Base-by-base conservation (phyloP, 2,113 vertebrate genomes). In the Otis tarda region DNA sequence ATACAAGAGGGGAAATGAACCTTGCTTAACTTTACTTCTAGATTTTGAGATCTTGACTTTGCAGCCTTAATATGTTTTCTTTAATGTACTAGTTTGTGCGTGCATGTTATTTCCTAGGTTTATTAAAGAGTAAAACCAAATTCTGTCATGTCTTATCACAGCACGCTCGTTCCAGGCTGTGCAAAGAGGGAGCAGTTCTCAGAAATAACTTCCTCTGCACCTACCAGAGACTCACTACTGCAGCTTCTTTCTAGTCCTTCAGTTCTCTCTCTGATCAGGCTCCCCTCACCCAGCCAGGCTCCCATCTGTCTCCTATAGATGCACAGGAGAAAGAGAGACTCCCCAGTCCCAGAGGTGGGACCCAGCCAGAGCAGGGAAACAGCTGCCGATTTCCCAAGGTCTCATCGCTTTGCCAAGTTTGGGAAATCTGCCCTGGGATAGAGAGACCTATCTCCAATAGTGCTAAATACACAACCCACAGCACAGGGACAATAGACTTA, bases 1-100 rank as follows among this genome's bases (percentile, higher is more conserved):
- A 83, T 76, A 83, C 87, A 79, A 79, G 75, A 79, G 87, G 67
- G 84, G 87, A 96, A 94, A 94, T 96, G 85, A 91, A 76, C 3
- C 45, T 76, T 93, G 87, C 88, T 47, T 70, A 87, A 80, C 89
- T 90, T 90, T 76, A 61, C 71, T 84, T 71, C 55, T 13, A 23
- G 65, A 71, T 75, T 60, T 53, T 75, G 11, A 90, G 89, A 59
- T 83, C 83, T 49, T 43, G 35, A 47, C 73, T 94, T 87, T 49
- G 61, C 93, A 89, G 86, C 35, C 23, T 28, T 35, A 10, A 33
- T 63, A 7, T 9, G 49, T 63, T 93, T 76, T 41, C 55, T 77
- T 80, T 19, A 31, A 39, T 7, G 68, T 8, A 43, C 41, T 43
- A 61, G 70, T 30, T 39, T 37, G 27, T 8, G 14, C 25, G 41